phyloP scores from a whole-genome alignment of 2,797 vertebrate species.

The Lutjanus argentimaculatus region DNA sequence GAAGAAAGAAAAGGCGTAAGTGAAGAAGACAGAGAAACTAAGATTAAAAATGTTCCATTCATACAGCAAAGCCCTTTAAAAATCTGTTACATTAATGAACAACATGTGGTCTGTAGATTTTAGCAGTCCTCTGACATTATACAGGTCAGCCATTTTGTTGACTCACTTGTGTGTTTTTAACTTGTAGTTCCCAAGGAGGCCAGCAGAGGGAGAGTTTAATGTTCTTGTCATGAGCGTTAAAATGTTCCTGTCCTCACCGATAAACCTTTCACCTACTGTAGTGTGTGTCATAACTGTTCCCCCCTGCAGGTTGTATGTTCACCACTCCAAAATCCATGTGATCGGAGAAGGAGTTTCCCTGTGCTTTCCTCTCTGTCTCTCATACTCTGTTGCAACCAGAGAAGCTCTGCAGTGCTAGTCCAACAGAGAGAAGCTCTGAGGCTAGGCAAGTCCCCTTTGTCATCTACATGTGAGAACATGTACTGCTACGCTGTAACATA shows the following conservation, averaged over 20 bases:
- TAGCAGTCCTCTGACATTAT: too few species aligned
- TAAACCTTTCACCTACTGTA: not conserved
- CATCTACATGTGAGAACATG: not conserved
- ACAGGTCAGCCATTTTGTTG: too few species aligned
- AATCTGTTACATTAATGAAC: too few species aligned
- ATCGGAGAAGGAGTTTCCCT: conserved; percentile 21
- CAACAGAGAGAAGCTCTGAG: conserved; percentile 11
- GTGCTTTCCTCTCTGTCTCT: conserved; percentile 14
- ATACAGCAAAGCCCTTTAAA: too few species aligned
- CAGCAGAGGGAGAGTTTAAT: conserved; percentile 55
- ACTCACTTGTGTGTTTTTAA: too few species aligned
- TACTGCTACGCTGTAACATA: conserved; percentile 2
- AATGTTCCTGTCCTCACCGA: conserved; percentile 27
- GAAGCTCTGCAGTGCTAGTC: conserved; percentile 41
- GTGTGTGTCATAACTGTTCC: conserved; percentile 6
- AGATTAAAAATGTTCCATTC: too few species aligned
- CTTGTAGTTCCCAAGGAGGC: too few species aligned
- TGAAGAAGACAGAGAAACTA: too few species aligned
- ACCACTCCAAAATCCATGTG: conserved; percentile 20
- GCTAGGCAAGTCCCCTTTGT: conserved; percentile 10
- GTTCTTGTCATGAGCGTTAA: conserved; percentile 6
- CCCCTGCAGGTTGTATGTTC: conserved; percentile 7
- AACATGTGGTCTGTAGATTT: too few species aligned
- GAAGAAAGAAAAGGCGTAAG: too few species aligned
- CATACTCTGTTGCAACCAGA: conserved; percentile 15